phyloP scores from a whole-genome alignment of 2,797 vertebrate genomes.

The Melanotaenia boesemani region DNA sequence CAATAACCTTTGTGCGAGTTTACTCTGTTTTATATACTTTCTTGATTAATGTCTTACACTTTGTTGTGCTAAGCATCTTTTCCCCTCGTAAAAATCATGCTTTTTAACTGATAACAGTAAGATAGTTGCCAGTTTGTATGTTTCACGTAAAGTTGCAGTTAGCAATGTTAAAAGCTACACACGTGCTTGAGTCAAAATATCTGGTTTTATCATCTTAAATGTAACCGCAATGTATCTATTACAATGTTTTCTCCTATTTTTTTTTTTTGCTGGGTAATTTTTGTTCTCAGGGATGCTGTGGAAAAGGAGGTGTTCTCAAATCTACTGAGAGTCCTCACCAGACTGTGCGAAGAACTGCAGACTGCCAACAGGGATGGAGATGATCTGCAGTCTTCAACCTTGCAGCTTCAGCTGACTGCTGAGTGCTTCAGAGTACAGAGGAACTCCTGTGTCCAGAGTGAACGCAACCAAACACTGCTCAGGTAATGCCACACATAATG shows the following conservation, averaged over 20 bases:
- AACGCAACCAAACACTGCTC: slow-evolving; percentile 87
- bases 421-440: slow-evolving; percentile 94
- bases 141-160: background rate
- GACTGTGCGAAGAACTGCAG: slow-evolving; percentile 76
- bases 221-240: background rate
- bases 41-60: background rate
- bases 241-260: no score
- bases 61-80: background rate
- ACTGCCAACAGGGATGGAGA: slow-evolving; percentile 43
- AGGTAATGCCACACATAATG: slow-evolving; percentile 77
- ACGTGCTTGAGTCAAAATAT: background rate
- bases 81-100: background rate
- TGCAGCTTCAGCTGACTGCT: slow-evolving; percentile 83
- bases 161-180: background rate
- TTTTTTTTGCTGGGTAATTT: background rate
- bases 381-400: slow-evolving; percentile 51
- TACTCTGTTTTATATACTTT: background rate
- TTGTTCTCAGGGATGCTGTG: slow-evolving; percentile 83
- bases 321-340: slow-evolving; percentile 83
- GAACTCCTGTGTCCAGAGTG: slow-evolving; percentile 91
- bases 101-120: background rate
- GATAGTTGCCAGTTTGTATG: background rate
- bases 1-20: background rate
- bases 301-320: slow-evolving; percentile 81
- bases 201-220: background rate